Percentiles rank a stretch among this genome's conserved stretches.
Conservation (phyloP, 2,113 vertebrate genomes). For the Onychostoma macrolepis region DNA sequence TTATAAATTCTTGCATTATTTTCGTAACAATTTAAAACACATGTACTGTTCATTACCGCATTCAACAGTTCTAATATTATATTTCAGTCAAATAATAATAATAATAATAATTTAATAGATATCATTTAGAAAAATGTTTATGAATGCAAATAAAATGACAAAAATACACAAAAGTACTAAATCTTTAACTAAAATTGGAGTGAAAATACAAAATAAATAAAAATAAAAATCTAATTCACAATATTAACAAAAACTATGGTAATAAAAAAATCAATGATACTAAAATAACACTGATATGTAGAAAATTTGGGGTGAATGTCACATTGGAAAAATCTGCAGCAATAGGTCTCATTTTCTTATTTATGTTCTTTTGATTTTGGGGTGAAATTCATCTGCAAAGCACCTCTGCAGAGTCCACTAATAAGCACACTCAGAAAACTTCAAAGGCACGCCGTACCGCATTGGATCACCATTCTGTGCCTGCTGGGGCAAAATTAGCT, state of each 20-base stretch:
- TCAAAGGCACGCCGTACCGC: constrained; percentile 26
- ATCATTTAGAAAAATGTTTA: too few relatives aligned
- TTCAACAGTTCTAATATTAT: not conserved
- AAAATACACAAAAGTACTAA: too few relatives aligned
- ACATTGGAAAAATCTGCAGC: not conserved
- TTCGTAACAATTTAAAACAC: not conserved
- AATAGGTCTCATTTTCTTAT: not conserved
- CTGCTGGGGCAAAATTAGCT: constrained; percentile 22
- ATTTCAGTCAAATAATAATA: too few relatives aligned
- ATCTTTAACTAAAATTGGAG: too few relatives aligned
- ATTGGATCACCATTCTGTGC: constrained; percentile 24
- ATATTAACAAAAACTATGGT: too few relatives aligned
- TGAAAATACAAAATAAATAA: too few relatives aligned
- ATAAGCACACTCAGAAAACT: constrained; percentile 28
- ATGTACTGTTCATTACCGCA: not conserved
- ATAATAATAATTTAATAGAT: too few relatives aligned
- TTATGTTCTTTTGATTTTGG: not conserved
- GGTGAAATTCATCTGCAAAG: not conserved
- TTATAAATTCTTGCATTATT: not conserved
- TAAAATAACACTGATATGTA: too few relatives aligned
- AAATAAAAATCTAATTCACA: too few relatives aligned
- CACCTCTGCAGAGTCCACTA: not conserved
- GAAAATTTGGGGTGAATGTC: not conserved
- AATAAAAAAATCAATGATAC: too few relatives aligned
- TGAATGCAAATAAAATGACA: too few relatives aligned